Conservation (phyloP, 2,113 vertebrate genomes). For the Elgaria multicarinata region DNA sequence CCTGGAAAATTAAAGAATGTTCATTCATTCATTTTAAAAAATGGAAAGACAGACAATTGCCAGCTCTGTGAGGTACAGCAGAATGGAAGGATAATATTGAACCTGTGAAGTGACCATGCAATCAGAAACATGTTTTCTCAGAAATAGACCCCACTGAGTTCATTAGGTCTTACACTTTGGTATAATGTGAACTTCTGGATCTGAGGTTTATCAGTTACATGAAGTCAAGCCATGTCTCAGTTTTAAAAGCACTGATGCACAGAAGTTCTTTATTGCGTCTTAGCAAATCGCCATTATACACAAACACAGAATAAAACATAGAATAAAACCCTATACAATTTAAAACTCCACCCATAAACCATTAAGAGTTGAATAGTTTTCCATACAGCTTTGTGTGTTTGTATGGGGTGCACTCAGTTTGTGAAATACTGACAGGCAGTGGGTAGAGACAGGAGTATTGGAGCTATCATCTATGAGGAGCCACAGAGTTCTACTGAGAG, state of each 20-base stretch:
- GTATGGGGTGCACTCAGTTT: background rate
- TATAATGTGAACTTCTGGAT: no score
- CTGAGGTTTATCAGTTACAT: background rate
- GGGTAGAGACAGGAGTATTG: background rate
- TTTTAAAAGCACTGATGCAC: background rate
- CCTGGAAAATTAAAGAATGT: constrained; percentile 3
- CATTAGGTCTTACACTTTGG: background rate
- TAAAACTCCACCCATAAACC: no score
- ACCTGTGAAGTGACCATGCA: background rate
- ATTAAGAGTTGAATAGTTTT: no score
- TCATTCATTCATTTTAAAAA: background rate
- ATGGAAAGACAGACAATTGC: background rate
- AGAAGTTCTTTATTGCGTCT: no score
- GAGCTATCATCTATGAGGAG: no score
- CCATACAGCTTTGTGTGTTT: no score
- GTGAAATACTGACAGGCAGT: background rate
- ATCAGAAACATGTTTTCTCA: no score
- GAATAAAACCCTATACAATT: no score
- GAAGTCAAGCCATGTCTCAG: background rate
- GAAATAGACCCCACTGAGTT: no score
- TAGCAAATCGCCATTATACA: no score
- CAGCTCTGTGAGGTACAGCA: background rate
- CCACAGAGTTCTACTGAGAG: background rate
- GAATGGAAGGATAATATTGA: background rate
- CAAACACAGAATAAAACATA: no score